Conservation (phyloP, 2,888 invertebrate species). For the Conchocele bisecta region DNA sequence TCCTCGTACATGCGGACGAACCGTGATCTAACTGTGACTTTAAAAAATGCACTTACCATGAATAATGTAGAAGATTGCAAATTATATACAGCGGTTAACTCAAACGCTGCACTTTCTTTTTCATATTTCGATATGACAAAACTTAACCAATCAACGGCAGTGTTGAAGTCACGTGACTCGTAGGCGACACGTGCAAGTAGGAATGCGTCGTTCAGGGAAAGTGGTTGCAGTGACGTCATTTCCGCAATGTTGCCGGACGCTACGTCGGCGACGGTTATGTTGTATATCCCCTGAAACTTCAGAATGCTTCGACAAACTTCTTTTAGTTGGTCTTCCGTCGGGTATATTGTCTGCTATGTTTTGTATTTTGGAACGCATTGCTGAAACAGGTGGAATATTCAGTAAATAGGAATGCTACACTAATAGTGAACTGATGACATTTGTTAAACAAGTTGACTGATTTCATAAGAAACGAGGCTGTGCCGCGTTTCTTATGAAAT, state of each 20-base stretch:
- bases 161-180: slow-evolving; percentile 32
- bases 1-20: no score
- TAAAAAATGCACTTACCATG: no score
- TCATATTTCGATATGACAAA: slow-evolving; percentile 22
- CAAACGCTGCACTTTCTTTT: slow-evolving; percentile 8
- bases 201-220: slow-evolving; percentile 60
- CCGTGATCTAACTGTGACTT: no score
- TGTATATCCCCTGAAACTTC: slow-evolving; percentile 46
- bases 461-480: no score
- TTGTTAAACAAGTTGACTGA: no score
- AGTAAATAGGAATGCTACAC: no score
- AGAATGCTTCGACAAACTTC: slow-evolving; percentile 46
- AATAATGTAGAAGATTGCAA: slow-evolving; percentile 58
- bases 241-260: slow-evolving; percentile 46
- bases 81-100: slow-evolving; percentile 35
- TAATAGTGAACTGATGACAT: no score
- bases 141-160: slow-evolving; percentile 53
- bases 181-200: slow-evolving; percentile 57
- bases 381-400: slow-evolving; percentile 21
- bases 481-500: no score
- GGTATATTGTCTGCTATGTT: slow-evolving; percentile 65
- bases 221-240: slow-evolving; percentile 29
- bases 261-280: slow-evolving; percentile 44
- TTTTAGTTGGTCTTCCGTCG: slow-evolving; percentile 41
- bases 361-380: slow-evolving; percentile 46